Percentiles rank a stretch among this genome's conserved stretches.
phyloP scores from a whole-genome alignment of 2,113 vertebrate genomes.

The Barbus barbus region DNA sequence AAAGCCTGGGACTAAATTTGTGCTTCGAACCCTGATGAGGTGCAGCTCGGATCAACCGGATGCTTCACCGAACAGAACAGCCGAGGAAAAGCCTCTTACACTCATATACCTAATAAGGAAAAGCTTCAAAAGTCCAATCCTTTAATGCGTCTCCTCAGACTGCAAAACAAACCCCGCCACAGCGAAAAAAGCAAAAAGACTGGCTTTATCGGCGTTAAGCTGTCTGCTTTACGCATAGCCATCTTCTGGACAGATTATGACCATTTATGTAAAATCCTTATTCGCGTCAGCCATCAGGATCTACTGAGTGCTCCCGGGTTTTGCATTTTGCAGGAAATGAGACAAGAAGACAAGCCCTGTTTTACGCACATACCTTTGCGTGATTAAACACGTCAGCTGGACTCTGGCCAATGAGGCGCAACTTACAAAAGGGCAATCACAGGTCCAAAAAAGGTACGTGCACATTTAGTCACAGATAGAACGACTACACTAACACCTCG shows the following conservation, averaged over 20 bases:
- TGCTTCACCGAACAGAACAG: not conserved
- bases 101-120: slow-evolving; percentile 50
- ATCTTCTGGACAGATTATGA: slow-evolving; percentile 47
- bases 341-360: too few species aligned
- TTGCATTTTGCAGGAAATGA: slow-evolving; percentile 14
- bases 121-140: slow-evolving; percentile 41
- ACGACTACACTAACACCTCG: not conserved
- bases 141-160: slow-evolving; percentile 67
- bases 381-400: not conserved
- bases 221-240: not conserved
- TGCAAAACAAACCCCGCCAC: slow-evolving; percentile 55
- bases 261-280: slow-evolving; percentile 33
- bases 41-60: not conserved
- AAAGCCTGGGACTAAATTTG: slow-evolving; percentile 29
- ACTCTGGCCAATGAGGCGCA: not conserved
- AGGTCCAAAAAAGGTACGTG: slow-evolving; percentile 1
- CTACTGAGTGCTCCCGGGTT: not conserved
- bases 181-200: slow-evolving; percentile 7
- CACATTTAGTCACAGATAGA: not conserved
- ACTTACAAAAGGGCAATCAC: slow-evolving; percentile 5
- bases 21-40: not conserved
- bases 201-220: slow-evolving; percentile 39
- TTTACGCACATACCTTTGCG: not conserved
- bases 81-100: slow-evolving; percentile 38
- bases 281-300: not conserved